A percentile compares a stretch with the other conserved stretches of the same genome.
Conservation (phyloP, 2,113 vertebrate genomes). For the Merops nubicus region DNA sequence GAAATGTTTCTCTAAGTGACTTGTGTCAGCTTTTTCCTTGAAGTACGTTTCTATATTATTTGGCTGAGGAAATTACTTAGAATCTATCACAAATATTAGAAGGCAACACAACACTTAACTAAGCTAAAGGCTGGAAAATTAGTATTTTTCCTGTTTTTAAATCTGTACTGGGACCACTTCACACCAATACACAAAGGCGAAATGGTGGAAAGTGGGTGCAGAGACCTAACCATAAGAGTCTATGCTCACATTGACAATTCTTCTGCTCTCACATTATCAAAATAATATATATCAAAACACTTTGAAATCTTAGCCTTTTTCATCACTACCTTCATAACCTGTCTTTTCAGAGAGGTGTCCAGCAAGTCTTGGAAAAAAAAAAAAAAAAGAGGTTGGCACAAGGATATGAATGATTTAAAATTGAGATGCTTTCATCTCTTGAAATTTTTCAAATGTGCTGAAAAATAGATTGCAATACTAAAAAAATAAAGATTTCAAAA, state of each 20-base stretch:
- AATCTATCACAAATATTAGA: constrained; percentile 45
- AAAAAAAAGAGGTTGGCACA: neutral
- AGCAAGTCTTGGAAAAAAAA: neutral
- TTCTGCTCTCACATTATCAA: neutral
- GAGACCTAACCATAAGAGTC: neutral
- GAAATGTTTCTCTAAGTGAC: constrained; percentile 40
- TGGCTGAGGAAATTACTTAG: neutral
- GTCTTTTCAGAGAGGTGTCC: constrained; percentile 35
- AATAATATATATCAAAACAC: neutral
- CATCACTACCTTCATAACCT: constrained; percentile 3
- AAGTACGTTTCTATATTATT: neutral
- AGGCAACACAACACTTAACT: constrained; percentile 28
- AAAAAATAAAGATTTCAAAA: neutral
- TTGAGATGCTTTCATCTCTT: neutral
- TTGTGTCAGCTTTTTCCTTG: constrained; percentile 37
- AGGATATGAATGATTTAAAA: constrained; percentile 26
- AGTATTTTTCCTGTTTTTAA: neutral
- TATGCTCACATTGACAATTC: constrained; percentile 13
- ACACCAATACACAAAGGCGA: neutral
- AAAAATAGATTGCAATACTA: constrained; percentile 28
- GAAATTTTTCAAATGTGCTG: constrained; percentile 15
- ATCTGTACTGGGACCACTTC: neutral
- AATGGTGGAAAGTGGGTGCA: neutral
- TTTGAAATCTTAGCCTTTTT: constrained; percentile 45
- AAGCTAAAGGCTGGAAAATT: constrained; percentile 42